Conservation (phyloP, 1,140 invertebrate species). For the Plodia interpunctella region DNA sequence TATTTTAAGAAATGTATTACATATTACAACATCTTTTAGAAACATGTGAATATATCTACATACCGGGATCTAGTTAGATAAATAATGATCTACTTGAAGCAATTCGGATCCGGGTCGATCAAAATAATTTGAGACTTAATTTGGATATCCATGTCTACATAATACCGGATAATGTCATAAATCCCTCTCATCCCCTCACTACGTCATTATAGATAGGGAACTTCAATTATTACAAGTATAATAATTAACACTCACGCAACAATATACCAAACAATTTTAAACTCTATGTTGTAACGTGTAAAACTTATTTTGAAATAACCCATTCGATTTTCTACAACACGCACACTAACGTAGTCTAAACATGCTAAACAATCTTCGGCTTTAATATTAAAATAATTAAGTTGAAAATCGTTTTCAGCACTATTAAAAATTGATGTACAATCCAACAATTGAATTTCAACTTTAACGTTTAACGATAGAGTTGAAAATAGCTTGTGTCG, state of each 20-base stretch:
- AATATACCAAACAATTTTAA: neutral
- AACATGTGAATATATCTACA: neutral
- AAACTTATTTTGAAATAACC: neutral
- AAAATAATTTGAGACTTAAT: neutral
- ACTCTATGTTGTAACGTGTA: neutral
- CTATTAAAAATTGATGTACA: neutral
- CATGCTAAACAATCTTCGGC: neutral
- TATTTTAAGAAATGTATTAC: too few species aligned
- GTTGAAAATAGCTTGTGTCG: neutral
- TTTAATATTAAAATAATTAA: neutral
- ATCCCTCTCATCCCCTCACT: neutral
- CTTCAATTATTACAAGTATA: neutral
- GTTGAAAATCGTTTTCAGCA: conserved; percentile 1
- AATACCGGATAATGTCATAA: neutral
- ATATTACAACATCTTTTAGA: too few species aligned
- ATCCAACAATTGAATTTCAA: neutral
- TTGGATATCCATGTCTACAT: neutral
- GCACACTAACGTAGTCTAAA: neutral
- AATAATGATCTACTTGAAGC: neutral
- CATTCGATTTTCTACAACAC: neutral
- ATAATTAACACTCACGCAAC: neutral
- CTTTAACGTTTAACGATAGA: neutral
- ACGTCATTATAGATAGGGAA: conserved; percentile 4
- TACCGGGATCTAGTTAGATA: neutral
- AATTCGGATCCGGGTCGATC: neutral